These are phyloP conservation scores for Pherbina coryleti DNA, from an alignment of 2,888 invertebrate species.

Conservation along the genomic window DNA sequence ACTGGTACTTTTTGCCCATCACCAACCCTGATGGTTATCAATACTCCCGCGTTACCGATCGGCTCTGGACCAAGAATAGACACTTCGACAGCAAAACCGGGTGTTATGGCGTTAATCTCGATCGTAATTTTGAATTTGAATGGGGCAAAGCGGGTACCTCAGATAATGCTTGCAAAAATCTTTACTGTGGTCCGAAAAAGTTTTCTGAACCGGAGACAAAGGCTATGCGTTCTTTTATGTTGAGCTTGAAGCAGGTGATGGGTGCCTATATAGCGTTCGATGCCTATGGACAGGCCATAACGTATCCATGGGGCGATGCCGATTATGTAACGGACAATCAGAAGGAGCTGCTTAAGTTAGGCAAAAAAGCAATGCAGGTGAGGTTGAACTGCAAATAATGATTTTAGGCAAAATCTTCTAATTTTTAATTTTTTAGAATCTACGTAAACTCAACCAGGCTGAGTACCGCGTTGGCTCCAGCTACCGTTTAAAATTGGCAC, in stretches of 20 bases:
- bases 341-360: conserved; percentile 56
- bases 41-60: conserved; percentile 82
- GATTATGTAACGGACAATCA: conserved; percentile 63
- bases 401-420: not conserved
- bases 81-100: conserved; percentile 71
- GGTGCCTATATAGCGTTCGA: conserved; percentile 63
- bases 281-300: conserved; percentile 71
- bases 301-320: conserved; percentile 68
- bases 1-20: conserved; percentile 84
- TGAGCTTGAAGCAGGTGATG: conserved; percentile 60
- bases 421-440: conserved; percentile 49
- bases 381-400: conserved; percentile 8
- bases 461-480: conserved; percentile 64
- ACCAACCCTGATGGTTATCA: conserved; percentile 88
- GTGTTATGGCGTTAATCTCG: conserved; percentile 84
- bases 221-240: conserved; percentile 73
- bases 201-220: conserved; percentile 89
- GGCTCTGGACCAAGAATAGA: conserved; percentile 87
- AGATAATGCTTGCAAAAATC: conserved; percentile 83
- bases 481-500: conserved; percentile 61
- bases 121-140: conserved; percentile 87
- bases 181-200: conserved; percentile 80
- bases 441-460: conserved; percentile 60
- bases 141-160: conserved; percentile 87
- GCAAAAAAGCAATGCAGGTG: conserved; percentile 55